Evolutionary conservation across 2,113 vertebrate genomes (phyloP), one percentile per base, ranked within the genome.

Genomic region (Leucopsar rothschildi): DNA sequence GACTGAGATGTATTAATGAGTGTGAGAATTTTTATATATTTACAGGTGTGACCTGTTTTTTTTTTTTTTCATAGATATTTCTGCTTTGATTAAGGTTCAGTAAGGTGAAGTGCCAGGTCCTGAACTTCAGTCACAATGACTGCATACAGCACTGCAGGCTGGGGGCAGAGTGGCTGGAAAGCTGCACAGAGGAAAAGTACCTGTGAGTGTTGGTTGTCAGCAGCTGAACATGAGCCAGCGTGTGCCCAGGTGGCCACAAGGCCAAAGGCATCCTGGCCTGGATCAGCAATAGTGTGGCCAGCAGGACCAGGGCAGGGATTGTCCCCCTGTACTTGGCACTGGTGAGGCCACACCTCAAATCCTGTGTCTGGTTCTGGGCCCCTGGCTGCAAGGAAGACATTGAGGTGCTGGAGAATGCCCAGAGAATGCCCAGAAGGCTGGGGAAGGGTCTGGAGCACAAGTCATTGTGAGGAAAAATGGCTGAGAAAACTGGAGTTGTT

Each of bases 311-410:
- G 50, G 18, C 2, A 65, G 27, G 13, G 68, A 28, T 6, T 44
- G 12, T 44, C 3, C 10, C 21, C 15, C 12, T 50, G 50, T 35
- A 25, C 9, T 12, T 1, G 2, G 49, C 25, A 17, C 9, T 71
- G 57, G 20, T 21, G 75, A 64, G 11, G 29, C 9, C 20, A 29
- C n/a, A n/a, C 15, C n/a, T 79, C 0, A 1, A 47, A 10, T 47
- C 0, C 28, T 39, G 20, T 35, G 40, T 71, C 16, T 3, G 2
- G 25, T 15, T 56, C 49, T 56, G 57, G 11, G 49, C 9, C 35
- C 16, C 0, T 9, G 3, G 18, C 25, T 71, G 0, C 31, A 57
- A 18, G 35, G 33, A 64, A 1, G 31, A 64, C 6, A 11, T 1
- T 8, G 66, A 88, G 42, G 31, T 7, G 42, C 50, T 57, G 42